A percentile compares a stretch with the other conserved stretches of the same genome.
These are phyloP conservation scores for Cyrtorhinus lividipennis DNA, from an alignment of 1,140 invertebrate species.

Conservation along the genomic window DNA sequence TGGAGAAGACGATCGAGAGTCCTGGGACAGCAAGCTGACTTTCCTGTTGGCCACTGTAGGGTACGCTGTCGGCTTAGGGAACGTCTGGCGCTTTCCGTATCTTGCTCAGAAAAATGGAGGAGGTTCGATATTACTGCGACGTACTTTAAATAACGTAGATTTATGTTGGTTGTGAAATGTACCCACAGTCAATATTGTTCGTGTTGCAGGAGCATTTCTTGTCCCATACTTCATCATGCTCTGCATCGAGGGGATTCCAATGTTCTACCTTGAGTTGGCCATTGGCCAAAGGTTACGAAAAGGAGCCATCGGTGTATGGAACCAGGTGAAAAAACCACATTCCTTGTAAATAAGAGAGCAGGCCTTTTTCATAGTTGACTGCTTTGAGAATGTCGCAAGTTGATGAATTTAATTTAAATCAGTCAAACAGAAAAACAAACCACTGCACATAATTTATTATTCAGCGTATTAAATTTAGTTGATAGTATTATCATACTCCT, in stretches of 20 bases:
- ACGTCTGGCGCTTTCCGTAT: conserved; percentile 86
- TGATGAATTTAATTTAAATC: too few relatives aligned
- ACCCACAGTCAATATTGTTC: conserved; percentile 14
- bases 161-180: not conserved
- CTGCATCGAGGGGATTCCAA: conserved; percentile 80
- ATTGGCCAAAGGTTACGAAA: conserved; percentile 82
- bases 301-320: conserved; percentile 90
- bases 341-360: too few relatives aligned
- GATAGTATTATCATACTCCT: too few relatives aligned
- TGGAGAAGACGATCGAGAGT: conserved; percentile 67
- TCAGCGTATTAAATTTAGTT: too few relatives aligned
- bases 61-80: conserved; percentile 87
- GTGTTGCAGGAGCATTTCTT: conserved; percentile 59
- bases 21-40: conserved; percentile 85
- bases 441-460: not conserved
- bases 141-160: too few relatives aligned
- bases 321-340: conserved; percentile 42
- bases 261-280: conserved; percentile 86
- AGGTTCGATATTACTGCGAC: too few relatives aligned
- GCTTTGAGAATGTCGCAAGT: too few relatives aligned
- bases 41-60: conserved; percentile 82
- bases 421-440: too few relatives aligned
- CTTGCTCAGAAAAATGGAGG: conserved; percentile 84
- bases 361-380: too few relatives aligned
- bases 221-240: conserved; percentile 91